Evolutionary conservation across 2,113 vertebrate species (phyloP).

Genomic region (Hirundichthys speculiger): DNA sequence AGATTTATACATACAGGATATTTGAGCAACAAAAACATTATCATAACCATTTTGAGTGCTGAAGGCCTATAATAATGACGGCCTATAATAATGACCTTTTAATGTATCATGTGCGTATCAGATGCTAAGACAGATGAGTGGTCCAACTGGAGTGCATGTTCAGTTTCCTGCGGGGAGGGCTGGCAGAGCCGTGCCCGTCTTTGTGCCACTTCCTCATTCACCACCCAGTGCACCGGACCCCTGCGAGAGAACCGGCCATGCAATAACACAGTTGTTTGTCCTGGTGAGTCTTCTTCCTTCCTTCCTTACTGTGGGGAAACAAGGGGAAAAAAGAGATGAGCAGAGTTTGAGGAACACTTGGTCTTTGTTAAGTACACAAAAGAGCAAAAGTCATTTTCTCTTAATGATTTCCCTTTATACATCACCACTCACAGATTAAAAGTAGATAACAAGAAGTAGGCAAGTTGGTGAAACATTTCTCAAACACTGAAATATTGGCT

Average conservation of each 20-base stretch:
- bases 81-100: background rate
- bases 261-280: constrained; percentile 93
- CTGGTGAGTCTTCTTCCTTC: constrained; percentile 80
- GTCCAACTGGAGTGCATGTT: constrained; percentile 95
- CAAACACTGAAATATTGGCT: constrained; percentile 18
- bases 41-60: background rate
- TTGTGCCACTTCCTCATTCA: constrained; percentile 91
- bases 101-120: constrained; percentile 55
- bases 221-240: constrained; percentile 91
- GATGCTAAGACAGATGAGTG: constrained; percentile 91
- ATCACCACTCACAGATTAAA: constrained; percentile 16
- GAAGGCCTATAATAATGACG: background rate
- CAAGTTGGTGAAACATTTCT: constrained; percentile 2
- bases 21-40: background rate
- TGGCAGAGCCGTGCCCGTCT: constrained; percentile 92
- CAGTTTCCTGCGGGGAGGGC: constrained; percentile 93
- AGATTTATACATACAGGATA: background rate
- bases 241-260: constrained; percentile 93
- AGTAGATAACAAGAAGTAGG: constrained; percentile 15
- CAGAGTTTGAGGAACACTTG: background rate
- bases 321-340: background rate
- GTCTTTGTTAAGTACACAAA: constrained; percentile 15
- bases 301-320: background rate
- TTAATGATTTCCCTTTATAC: constrained; percentile 16
- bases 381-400: constrained; percentile 18